A percentile compares a stretch with the other conserved stretches of the same genome.
These are phyloP conservation scores for Lycocorax pyrrhopterus DNA, from an alignment of 2,113 vertebrate species.

Conservation along the genomic window DNA sequence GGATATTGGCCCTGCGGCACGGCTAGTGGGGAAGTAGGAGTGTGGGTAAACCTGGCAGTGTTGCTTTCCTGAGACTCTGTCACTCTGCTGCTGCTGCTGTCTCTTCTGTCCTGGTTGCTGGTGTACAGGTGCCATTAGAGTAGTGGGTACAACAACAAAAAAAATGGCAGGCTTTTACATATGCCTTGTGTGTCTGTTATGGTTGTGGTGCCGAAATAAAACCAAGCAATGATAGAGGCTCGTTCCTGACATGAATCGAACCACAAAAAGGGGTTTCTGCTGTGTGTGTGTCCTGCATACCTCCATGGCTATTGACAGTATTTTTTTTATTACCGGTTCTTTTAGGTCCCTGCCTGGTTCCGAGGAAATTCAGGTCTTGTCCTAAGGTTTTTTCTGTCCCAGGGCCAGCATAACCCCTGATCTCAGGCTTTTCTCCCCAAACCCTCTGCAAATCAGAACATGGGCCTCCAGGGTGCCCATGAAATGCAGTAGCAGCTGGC, in stretches of 20 bases:
- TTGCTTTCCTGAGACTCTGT: not conserved
- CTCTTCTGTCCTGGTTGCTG: not conserved
- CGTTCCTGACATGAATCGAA: not conserved
- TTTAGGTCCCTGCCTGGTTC: not conserved
- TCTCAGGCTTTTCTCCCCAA: not conserved
- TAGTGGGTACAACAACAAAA: not conserved
- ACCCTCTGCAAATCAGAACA: not conserved
- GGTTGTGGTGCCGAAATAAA: constrained; percentile 30
- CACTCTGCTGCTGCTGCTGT: not conserved
- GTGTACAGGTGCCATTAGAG: constrained; percentile 10
- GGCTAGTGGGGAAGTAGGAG: not conserved
- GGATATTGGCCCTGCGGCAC: not conserved
- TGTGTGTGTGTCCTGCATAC: not conserved
- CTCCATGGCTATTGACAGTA: not conserved
- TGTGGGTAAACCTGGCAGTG: not conserved
- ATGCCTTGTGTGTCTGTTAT: not conserved
- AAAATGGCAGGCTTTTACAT: not conserved
- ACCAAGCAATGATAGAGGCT: not conserved
- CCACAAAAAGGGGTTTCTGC: not conserved
- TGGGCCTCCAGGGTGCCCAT: not conserved
- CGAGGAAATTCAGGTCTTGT: not conserved
- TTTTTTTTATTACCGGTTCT: not conserved
- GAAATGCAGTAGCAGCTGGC: not conserved
- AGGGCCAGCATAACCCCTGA: not conserved
- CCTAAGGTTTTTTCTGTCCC: not conserved